A percentile compares a stretch with the other conserved stretches of the same genome.
Evolutionary conservation across 2,113 vertebrate species (phyloP).

Genomic region (Fulmarus glacialis): DNA sequence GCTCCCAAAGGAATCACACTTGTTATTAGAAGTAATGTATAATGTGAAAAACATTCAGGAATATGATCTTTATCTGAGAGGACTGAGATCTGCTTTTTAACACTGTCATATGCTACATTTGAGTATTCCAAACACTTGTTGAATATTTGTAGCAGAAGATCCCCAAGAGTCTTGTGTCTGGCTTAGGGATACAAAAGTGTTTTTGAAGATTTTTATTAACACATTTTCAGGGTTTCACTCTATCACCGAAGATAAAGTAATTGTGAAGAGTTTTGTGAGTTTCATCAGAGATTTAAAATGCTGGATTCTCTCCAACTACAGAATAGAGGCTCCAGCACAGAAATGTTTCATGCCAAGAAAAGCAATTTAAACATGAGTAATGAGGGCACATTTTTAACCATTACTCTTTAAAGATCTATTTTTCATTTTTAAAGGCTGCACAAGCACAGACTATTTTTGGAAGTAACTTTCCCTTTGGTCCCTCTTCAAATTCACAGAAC

Average conservation of each 20-base stretch:
- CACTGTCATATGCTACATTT: neutral
- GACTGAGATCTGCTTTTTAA: neutral
- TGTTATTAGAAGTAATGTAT: neutral
- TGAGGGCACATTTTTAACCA: conserved; percentile 14
- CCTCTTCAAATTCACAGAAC: conserved; percentile 24
- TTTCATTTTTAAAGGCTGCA: conserved; percentile 51
- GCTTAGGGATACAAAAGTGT: neutral
- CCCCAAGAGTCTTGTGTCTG: neutral
- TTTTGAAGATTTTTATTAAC: neutral
- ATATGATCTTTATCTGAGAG: neutral
- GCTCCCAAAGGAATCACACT: neutral
- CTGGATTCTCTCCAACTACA: neutral
- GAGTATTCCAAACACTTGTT: neutral
- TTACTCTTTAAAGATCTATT: conserved; percentile 32
- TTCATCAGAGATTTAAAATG: conserved; percentile 6
- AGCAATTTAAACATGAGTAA: conserved; percentile 54
- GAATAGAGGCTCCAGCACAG: neutral
- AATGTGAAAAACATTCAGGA: neutral
- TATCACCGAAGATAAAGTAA: neutral
- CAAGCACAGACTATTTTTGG: conserved; percentile 16
- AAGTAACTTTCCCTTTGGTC: neutral
- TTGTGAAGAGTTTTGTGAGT: neutral
- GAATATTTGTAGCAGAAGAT: neutral
- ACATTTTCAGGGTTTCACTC: neutral
- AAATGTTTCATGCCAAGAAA: conserved; percentile 35